These are phyloP conservation scores for Drosophila subquinaria DNA, from an alignment of 2,888 invertebrate species.

Conservation along the genomic window DNA sequence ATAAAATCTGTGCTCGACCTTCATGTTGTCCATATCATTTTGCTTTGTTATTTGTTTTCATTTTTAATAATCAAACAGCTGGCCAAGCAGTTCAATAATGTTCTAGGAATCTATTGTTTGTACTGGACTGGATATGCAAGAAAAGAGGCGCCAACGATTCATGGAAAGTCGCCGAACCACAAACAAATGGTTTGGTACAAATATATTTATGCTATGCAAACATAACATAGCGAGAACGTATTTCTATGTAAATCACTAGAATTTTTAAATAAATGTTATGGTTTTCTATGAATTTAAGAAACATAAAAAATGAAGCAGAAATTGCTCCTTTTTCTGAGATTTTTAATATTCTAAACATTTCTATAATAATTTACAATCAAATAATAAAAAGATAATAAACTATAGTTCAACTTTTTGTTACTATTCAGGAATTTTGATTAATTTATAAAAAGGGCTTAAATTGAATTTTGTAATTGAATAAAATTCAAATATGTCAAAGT, in stretches of 20 bases:
- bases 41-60: constrained; percentile 5
- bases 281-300: background rate
- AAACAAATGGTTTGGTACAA: constrained; percentile 17
- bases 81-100: constrained; percentile 20
- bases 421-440: background rate
- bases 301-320: background rate
- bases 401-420: too few species aligned
- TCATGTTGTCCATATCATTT: constrained; percentile 19
- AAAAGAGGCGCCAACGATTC: constrained; percentile 20
- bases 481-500: constrained; percentile 6
- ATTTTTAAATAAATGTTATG: constrained; percentile 6
- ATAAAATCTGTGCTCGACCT: constrained; percentile 29
- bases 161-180: constrained; percentile 9
- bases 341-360: background rate
- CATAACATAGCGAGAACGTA: background rate
- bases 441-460: background rate
- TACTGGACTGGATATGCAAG: background rate
- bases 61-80: constrained; percentile 18
- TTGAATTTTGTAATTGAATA: background rate
- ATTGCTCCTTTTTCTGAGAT: background rate
- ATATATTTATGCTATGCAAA: constrained; percentile 29
- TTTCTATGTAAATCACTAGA: constrained; percentile 14
- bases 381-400: too few species aligned
- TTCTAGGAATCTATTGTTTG: constrained; percentile 38
- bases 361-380: too few species aligned